Base-by-base conservation (phyloP, 2,797 vertebrate species). In the Sebastes cheni region DNA sequence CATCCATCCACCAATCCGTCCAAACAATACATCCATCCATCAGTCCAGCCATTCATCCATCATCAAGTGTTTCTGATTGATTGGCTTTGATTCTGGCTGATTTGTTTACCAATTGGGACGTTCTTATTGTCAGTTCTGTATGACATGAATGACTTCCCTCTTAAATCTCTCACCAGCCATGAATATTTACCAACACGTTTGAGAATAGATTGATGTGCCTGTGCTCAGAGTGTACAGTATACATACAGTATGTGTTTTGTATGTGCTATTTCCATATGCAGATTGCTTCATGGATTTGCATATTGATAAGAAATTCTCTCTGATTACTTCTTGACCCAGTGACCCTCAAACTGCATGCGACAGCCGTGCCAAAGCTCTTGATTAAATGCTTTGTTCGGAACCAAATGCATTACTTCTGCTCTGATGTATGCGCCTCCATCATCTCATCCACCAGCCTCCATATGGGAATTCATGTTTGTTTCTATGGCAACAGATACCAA, bases 381-480 rank as follows among this genome's bases (percentile, higher is more conserved):
- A 91, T 92, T 77, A 87, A 89, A 83, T 75, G 72, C 72, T 91
- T 90, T 74, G 27, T 86, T 72, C 6, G 2, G 68, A 65, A 75
- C 9, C 34, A 88, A 82, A 84, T 81, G 52, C 60, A 82, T 87
- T 88, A 30, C 58, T 71, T 25, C n/a, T 67, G 61, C 80, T 77
- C 34, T 61, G 60, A 62, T 77, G 50, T 75, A 86, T 83, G 76
- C 8, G 2, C 56, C 60, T 83, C 77, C 69, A 56, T 81, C 82
- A 83, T 58, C 50, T 81, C 82, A 83, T 58, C 50, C 60, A 20
- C 23, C 20, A 60, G 7, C 67, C 68, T 59, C 67, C 67, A 62
- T 59, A 32, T 79, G 77, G 86, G 73, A 91, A 81, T 84, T 68
- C 66, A 83, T 81, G 62, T 90, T 89, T 80, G 91, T 92, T 92